A percentile compares a stretch with the other conserved stretches of the same genome.
phyloP scores from a whole-genome alignment of 2,888 invertebrate species.

The Cheilosia scutellata region DNA sequence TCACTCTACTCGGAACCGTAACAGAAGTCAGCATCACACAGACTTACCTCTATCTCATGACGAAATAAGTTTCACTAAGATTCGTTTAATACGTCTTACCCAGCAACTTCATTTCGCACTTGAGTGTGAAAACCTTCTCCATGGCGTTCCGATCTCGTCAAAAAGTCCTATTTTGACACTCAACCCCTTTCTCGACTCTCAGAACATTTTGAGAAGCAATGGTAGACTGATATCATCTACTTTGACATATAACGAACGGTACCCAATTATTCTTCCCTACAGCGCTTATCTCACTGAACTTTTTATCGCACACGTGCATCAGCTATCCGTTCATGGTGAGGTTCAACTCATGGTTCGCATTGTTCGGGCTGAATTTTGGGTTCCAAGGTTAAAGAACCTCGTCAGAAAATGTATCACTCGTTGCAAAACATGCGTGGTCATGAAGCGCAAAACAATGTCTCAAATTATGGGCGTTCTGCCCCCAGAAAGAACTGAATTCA shows the following conservation, averaged over 20 bases:
- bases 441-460: background rate
- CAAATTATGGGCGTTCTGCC: constrained; percentile 59
- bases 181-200: background rate
- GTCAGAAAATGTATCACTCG: background rate
- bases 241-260: background rate
- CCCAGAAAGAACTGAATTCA: constrained; percentile 34
- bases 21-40: too few species aligned
- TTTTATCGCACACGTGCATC: background rate
- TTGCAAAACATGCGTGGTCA: background rate
- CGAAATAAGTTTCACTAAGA: background rate
- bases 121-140: background rate
- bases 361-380: constrained; percentile 25
- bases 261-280: background rate
- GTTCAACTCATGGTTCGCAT: constrained; percentile 30
- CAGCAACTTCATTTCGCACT: background rate
- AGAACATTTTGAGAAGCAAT: background rate
- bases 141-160: background rate
- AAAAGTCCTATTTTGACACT: constrained; percentile 3
- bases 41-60: background rate
- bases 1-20: background rate
- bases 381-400: constrained; percentile 21
- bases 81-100: background rate
- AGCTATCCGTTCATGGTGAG: background rate
- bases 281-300: background rate
- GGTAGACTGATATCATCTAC: background rate